A percentile compares a stretch with the other conserved stretches of the same genome.
Evolutionary conservation across 2,888 invertebrate species (phyloP).

Genomic region (Tetragonisca angustula): DNA sequence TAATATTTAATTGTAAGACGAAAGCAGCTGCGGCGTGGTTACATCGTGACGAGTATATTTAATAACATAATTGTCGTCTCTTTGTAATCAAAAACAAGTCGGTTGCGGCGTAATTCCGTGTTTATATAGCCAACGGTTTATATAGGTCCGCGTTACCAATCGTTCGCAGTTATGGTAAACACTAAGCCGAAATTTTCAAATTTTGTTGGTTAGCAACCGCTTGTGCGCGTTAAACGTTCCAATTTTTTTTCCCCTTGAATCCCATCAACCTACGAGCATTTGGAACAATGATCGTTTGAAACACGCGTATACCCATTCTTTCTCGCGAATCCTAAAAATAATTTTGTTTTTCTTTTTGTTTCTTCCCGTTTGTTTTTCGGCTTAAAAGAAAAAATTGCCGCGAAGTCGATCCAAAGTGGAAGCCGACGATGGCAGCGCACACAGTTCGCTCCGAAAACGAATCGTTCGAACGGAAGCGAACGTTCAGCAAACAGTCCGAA

Average conservation of each 20-base stretch:
- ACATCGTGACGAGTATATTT: too few relatives aligned
- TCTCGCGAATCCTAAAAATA: not conserved
- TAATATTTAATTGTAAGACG: not conserved
- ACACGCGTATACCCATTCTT: not conserved
- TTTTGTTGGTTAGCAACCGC: conserved; percentile 1
- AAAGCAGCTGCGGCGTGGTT: too few relatives aligned
- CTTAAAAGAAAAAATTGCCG: not conserved
- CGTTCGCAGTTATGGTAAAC: not conserved
- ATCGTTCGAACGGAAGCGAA: not conserved
- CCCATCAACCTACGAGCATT: not conserved
- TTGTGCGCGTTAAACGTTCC: not conserved
- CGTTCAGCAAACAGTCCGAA: not conserved
- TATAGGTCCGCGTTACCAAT: not conserved
- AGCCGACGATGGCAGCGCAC: not conserved
- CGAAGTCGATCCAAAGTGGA: not conserved
- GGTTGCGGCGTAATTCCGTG: not conserved
- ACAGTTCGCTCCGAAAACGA: not conserved
- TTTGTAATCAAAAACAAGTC: not conserved
- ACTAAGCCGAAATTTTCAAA: not conserved
- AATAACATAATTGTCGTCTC: not conserved
- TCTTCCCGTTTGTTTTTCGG: not conserved
- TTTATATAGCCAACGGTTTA: conserved; percentile 17
- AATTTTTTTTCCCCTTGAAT: not conserved
- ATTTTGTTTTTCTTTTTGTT: not conserved
- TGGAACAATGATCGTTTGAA: too few relatives aligned